Evolutionary conservation across 1,140 invertebrate species (phyloP), one percentile per base, ranked within the genome.

Genomic region (Pseudachorutes palmiensis): DNA sequence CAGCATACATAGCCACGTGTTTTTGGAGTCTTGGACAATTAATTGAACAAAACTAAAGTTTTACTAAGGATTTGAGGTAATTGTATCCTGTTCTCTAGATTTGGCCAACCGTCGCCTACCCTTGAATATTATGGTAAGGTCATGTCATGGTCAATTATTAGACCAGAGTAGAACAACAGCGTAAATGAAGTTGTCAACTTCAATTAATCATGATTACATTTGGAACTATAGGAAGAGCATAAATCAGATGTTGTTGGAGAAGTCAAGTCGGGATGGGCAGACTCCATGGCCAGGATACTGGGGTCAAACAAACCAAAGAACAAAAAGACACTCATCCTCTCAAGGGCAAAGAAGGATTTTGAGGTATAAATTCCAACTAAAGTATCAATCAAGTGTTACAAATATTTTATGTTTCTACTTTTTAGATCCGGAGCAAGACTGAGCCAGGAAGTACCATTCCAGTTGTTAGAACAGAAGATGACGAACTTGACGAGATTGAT

Each of bases 241-340:
- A 14, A 26, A 12, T 28, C 59, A 41, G 59, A 9, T 61, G 48
- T 59, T 19, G 64, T 70, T 16, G 70, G 70, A 41, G 74, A 71
- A 58, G 70, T 75, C 30, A 81, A 82, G 74, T 66, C 75, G 33
- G 81, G 81, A 1, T 82, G 83, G 77, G 80, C 80, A 45, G 77
- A 81, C 75, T 79, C 77, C 12, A 77, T 81, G 75, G 60, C 76
- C 2, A 80, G 89, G 79, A 88, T 92, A 75, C 79, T 92, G 31
- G 82, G 83, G 58, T 83, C 85, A 28, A 86, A 82, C 49, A 88
- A 89, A 76, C 87, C 88, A 1, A 87, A 88, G 79, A 82, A 83
- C 48, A 89, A 88, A 73, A 87, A 87, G 75, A 83, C 83, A 0
- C 75, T 89, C 65, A 86, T 91, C 2, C 76, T 92, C 2, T 77